Conservation (phyloP, 2,113 vertebrate species). For the Morone saxatilis region DNA sequence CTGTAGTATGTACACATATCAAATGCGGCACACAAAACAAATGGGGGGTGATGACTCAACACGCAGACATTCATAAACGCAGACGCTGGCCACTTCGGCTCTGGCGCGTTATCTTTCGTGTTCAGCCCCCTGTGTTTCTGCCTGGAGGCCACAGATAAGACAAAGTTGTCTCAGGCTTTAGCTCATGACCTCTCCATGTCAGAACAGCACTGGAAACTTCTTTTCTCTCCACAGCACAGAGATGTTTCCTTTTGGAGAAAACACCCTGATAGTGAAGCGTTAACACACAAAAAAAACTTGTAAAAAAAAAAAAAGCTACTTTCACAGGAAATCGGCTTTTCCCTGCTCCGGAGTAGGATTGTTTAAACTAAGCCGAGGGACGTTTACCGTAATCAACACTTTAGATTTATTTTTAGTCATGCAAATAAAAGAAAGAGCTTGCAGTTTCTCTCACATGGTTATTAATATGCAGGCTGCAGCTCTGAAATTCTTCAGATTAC, state of each 20-base stretch:
- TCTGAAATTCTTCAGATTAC: slow-evolving; percentile 58
- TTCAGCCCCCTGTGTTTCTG: slow-evolving; percentile 3
- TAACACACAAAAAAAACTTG: neutral
- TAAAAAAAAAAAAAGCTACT: slow-evolving; percentile 30
- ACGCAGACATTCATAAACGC: neutral
- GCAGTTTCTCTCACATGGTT: slow-evolving; percentile 19
- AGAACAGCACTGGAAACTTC: slow-evolving; percentile 42
- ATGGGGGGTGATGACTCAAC: slow-evolving; percentile 1
- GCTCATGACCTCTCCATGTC: slow-evolving; percentile 65
- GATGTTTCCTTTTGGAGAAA: slow-evolving; percentile 72
- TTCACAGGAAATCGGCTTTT: slow-evolving; percentile 55
- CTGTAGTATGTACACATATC: neutral
- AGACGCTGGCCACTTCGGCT: neutral
- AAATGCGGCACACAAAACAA: slow-evolving; percentile 16
- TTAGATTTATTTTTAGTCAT: slow-evolving; percentile 64
- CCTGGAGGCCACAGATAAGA: slow-evolving; percentile 70
- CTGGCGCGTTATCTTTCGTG: neutral
- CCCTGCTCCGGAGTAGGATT: slow-evolving; percentile 27
- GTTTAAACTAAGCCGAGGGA: slow-evolving; percentile 43
- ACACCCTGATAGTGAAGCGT: slow-evolving; percentile 67
- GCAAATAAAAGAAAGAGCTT: slow-evolving; percentile 17
- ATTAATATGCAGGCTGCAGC: slow-evolving; percentile 14
- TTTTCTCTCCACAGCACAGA: slow-evolving; percentile 34
- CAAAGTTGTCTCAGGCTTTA: slow-evolving; percentile 41
- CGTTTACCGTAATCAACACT: slow-evolving; percentile 44